Percentiles rank a stretch among this genome's conserved stretches.
Conservation (phyloP, 2,797 vertebrate species). For the Eidolon dupreanum region DNA sequence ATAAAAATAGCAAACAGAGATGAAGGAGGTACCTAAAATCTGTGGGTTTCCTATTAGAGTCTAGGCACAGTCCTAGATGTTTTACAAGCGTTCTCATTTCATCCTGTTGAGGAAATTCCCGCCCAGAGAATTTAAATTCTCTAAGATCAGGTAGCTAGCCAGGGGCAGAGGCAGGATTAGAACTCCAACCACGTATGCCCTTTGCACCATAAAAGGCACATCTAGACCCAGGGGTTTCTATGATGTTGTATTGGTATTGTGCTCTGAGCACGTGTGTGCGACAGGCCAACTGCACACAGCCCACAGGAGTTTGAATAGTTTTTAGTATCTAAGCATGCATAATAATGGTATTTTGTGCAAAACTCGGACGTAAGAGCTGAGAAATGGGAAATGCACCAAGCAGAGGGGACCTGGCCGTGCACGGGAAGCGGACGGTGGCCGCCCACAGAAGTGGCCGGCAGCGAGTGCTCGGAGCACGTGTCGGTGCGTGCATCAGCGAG, state of each 20-base stretch:
- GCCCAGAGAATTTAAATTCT: neutral
- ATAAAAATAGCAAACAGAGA: neutral
- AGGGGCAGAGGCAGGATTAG: neutral
- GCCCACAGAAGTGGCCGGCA: neutral
- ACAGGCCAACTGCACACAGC: no score
- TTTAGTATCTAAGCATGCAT: neutral
- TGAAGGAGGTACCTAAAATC: neutral
- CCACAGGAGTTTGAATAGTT: neutral
- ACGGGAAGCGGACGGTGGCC: neutral
- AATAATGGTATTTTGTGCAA: neutral
- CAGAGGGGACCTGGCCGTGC: neutral
- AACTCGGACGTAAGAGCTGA: neutral
- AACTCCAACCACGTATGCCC: neutral
- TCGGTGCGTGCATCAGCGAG: neutral
- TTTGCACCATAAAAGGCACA: neutral
- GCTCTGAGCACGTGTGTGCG: neutral
- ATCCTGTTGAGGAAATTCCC: neutral
- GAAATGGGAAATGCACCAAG: neutral
- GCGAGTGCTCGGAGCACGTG: neutral
- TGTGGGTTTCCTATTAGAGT: neutral
- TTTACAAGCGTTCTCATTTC: neutral
- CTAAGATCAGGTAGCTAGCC: neutral
- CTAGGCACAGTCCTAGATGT: neutral
- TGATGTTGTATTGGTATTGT: neutral
- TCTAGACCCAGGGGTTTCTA: neutral